Evolutionary conservation across 1,140 invertebrate species (phyloP).

Genomic region (Zophobas atratus): DNA sequence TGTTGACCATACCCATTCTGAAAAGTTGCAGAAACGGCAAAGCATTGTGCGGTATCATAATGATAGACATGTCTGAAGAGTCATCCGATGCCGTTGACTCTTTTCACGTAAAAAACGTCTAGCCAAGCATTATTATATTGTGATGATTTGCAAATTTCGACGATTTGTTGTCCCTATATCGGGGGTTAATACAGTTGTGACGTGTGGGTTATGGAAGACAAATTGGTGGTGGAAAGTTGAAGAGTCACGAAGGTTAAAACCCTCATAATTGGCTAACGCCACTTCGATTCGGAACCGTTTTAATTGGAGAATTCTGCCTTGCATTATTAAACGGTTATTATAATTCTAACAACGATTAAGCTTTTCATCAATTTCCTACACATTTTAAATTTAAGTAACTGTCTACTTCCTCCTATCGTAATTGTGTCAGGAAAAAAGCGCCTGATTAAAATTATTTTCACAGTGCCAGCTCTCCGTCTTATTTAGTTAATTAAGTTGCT

Average conservation of each 20-base stretch:
- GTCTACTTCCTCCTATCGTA: conserved; percentile 14
- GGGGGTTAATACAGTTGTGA: conserved; percentile 17
- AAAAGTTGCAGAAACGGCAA: conserved; percentile 3
- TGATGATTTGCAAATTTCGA: conserved; percentile 25
- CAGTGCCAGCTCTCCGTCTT: neutral
- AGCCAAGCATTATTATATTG: conserved; percentile 41
- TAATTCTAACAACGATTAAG: conserved; percentile 17
- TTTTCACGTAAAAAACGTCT: conserved; percentile 36
- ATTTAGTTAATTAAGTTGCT: conserved; percentile 11
- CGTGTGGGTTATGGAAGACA: conserved; percentile 2
- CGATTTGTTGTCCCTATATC: conserved; percentile 34
- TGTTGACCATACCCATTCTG: conserved; percentile 19
- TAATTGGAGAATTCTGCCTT: neutral
- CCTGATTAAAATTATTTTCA: conserved; percentile 10
- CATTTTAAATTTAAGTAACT: conserved; percentile 20
- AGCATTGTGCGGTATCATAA: conserved; percentile 12
- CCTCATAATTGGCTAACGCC: neutral
- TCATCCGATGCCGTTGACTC: conserved; percentile 43
- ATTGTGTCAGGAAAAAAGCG: conserved; percentile 11
- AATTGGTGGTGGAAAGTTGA: neutral
- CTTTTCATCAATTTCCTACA: conserved; percentile 16
- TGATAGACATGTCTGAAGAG: conserved; percentile 33
- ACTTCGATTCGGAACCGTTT: neutral
- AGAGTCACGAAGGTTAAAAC: neutral
- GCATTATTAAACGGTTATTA: neutral